Percentiles rank a stretch among this genome's conserved stretches.
These are phyloP conservation scores for Hartigia nigra DNA, from an alignment of 2,888 invertebrate genomes.

Conservation along the genomic window DNA sequence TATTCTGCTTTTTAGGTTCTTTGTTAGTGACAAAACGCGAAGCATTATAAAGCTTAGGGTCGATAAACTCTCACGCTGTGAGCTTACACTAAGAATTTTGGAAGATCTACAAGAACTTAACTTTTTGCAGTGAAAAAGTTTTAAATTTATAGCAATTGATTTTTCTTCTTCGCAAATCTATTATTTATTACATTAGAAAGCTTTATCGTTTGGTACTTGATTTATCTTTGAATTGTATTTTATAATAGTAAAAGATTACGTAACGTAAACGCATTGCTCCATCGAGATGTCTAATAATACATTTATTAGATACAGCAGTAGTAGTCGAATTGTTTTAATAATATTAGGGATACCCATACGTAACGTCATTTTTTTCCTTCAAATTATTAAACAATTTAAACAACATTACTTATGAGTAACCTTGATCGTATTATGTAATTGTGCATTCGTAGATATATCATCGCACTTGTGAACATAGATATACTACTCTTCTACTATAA, in stretches of 20 bases:
- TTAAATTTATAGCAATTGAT: background rate
- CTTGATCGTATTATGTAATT: background rate
- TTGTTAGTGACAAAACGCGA: background rate
- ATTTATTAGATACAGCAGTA: background rate
- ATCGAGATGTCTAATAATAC: background rate
- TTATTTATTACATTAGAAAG: background rate
- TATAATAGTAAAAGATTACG: background rate
- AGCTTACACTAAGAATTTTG: background rate
- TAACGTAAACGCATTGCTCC: no score
- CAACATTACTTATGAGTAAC: background rate
- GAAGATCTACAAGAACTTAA: no score
- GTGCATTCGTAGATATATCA: background rate
- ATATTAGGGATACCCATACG: background rate
- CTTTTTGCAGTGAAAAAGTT: no score
- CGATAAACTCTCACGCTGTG: background rate
- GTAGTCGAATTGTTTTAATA: background rate
- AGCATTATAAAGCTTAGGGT: background rate
- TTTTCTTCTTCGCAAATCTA: background rate
- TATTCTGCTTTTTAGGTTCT: background rate
- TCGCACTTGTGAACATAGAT: background rate
- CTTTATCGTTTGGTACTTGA: background rate
- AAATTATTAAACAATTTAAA: background rate
- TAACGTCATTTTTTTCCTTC: no score
- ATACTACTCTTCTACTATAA: background rate
- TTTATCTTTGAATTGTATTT: background rate